A percentile compares a stretch with the other conserved stretches of the same genome.
Evolutionary conservation across 2,113 vertebrate species (phyloP).

Genomic region (Cryptoleucopteryx plumbea): DNA sequence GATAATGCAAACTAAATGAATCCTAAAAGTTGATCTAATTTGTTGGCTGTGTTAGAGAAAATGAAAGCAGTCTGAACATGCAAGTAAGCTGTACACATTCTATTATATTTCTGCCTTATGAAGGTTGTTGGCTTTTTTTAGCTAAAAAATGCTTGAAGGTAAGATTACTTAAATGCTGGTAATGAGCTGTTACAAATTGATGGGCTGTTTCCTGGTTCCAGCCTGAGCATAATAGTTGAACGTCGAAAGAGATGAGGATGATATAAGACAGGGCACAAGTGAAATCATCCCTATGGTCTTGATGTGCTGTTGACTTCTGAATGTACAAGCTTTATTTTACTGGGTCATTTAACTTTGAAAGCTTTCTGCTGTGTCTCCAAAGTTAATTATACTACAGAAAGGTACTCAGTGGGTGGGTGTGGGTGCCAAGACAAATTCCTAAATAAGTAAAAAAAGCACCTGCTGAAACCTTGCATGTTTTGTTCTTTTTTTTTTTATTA

Average conservation of each 20-base stretch:
- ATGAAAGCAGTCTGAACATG: background rate
- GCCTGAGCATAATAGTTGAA: background rate
- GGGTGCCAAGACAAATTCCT: background rate
- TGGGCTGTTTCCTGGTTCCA: background rate
- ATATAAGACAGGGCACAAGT: background rate
- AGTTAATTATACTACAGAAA: background rate
- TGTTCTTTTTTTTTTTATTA: background rate
- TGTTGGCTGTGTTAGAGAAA: background rate
- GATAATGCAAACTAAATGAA: background rate
- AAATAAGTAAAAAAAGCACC: background rate
- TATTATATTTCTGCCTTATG: background rate
- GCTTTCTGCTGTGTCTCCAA: background rate
- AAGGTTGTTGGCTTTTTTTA: background rate
- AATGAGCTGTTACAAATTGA: background rate
- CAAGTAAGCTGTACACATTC: background rate
- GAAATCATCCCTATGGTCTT: background rate
- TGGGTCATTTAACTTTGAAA: background rate
- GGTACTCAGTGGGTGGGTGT: background rate
- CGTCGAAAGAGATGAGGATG: background rate
- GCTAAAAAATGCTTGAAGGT: background rate
- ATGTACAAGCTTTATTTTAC: background rate
- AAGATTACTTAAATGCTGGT: background rate
- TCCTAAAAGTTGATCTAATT: background rate
- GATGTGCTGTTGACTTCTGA: background rate
- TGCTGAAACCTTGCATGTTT: background rate